Percentiles rank a stretch among this genome's conserved stretches.
phyloP scores from a whole-genome alignment of 2,113 vertebrate species.

The Oryzias curvinotus region DNA sequence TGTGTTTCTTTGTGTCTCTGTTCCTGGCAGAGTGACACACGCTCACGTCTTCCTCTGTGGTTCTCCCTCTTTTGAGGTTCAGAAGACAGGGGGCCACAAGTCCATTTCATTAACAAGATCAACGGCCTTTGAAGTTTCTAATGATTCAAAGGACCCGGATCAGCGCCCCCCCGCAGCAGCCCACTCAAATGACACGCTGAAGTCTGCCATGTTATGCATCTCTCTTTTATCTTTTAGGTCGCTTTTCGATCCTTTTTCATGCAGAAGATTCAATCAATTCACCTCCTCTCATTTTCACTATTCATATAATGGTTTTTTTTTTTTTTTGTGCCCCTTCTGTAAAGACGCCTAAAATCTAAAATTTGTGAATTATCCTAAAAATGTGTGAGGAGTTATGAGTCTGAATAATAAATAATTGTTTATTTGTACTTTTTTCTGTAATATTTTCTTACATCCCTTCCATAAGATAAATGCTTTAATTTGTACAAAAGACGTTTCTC shows the following conservation, averaged over 20 bases:
- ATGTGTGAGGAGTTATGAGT: no score
- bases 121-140: slow-evolving; percentile 67
- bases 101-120: slow-evolving; percentile 56
- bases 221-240: slow-evolving; percentile 6
- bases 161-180: slow-evolving; percentile 8
- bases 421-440: no score
- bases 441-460: no score
- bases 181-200: slow-evolving; percentile 19
- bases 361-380: no score
- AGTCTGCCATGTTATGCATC: slow-evolving; percentile 11
- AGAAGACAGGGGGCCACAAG: slow-evolving; percentile 30
- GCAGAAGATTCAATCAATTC: slow-evolving; percentile 5
- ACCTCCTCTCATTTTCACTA: slow-evolving; percentile 2
- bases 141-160: slow-evolving; percentile 62
- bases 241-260: not conserved
- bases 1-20: slow-evolving; percentile 18
- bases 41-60: slow-evolving; percentile 28
- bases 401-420: no score
- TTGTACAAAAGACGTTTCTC: no score
- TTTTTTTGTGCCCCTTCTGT: slow-evolving; percentile 14
- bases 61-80: slow-evolving; percentile 27
- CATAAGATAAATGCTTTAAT: no score
- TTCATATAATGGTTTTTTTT: not conserved
- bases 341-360: not conserved
- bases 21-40: slow-evolving; percentile 53